Base-by-base conservation (phyloP, 92 coral and sea anemone genomes). In the Heteractis magnifica region DNA sequence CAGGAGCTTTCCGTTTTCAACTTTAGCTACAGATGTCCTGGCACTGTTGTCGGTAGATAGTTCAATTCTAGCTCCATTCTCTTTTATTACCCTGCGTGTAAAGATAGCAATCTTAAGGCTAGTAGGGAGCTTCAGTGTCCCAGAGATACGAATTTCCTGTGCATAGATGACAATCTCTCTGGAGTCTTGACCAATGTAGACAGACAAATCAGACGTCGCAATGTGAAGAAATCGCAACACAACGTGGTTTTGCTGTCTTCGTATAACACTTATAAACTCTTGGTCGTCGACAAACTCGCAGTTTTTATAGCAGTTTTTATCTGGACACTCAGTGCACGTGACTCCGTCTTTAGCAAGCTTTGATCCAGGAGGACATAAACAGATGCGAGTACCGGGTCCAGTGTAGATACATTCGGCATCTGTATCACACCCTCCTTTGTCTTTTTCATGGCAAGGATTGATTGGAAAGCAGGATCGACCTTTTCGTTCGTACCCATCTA, bases 391-490 rank as follows among this genome's bases (percentile, higher is more conserved):
- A 10, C 83, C 91, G 14, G 91, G 91, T 58, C 86, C 90, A 41
- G 86, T 88, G 90, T 79, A 88, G 65, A 88, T 75, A 64, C 91
- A 88, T 78, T 88, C 70, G 77, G 90, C 90, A 73, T 86, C 76
- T 26, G 86, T 86, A 18, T 50, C 77, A 55, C 91, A 88, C 3
- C 91, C 91, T 13, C 91, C 91, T 51, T 80, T 53, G 65, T 34
- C 44, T 34, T 71, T 76, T 56, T 82, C 76, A 23, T 88, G 77
- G 75, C 91, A 88, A 76, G 86, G 86, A 78, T 88, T 88, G 81
- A 88, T 86, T 49, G 91, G 90, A 81, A 88, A 85, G 56, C 91
- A 88, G 83, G 49, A 68, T 10, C 80, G 58, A 8, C 5, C 9
- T 53, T 12, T 53, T 53, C 58, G 58, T 53, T 34, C 44, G 2